These are phyloP conservation scores for Pherbina coryleti DNA, from an alignment of 2,888 invertebrate species.

Conservation along the genomic window DNA sequence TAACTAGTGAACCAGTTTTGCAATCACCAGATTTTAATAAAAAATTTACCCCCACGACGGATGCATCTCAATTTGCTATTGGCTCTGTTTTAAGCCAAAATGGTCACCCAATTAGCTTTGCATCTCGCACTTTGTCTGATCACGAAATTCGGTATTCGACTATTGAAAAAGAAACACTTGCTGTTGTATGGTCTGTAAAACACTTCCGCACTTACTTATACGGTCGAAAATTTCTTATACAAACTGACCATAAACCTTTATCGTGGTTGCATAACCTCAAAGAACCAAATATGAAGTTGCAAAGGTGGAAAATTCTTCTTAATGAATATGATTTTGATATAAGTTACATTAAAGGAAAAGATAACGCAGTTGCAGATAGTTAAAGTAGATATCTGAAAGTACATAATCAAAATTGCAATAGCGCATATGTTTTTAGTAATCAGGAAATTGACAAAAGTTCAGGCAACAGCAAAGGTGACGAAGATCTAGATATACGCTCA, in stretches of 20 bases:
- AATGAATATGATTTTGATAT: not conserved
- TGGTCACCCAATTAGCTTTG: slow-evolving; percentile 50
- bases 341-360: not conserved
- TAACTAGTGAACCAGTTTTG: slow-evolving; percentile 30
- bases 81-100: not conserved
- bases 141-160: slow-evolving; percentile 50
- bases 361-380: not conserved
- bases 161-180: not conserved
- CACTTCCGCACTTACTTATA: no score
- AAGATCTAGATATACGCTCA: not conserved
- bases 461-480: not conserved
- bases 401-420: not conserved
- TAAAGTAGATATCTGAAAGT: not conserved
- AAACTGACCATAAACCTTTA: not conserved
- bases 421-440: not conserved
- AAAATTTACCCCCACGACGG: not conserved
- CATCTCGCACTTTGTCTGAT: slow-evolving; percentile 51
- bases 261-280: not conserved
- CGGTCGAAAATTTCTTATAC: not conserved
- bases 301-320: no score
- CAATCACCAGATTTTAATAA: slow-evolving; percentile 39
- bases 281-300: not conserved
- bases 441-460: no score
- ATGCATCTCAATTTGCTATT: slow-evolving; percentile 47
- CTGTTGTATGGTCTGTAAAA: not conserved